Percentiles rank a stretch among this genome's conserved stretches.
Conservation (phyloP, 2,888 invertebrate species). For the Melanostoma scalare region DNA sequence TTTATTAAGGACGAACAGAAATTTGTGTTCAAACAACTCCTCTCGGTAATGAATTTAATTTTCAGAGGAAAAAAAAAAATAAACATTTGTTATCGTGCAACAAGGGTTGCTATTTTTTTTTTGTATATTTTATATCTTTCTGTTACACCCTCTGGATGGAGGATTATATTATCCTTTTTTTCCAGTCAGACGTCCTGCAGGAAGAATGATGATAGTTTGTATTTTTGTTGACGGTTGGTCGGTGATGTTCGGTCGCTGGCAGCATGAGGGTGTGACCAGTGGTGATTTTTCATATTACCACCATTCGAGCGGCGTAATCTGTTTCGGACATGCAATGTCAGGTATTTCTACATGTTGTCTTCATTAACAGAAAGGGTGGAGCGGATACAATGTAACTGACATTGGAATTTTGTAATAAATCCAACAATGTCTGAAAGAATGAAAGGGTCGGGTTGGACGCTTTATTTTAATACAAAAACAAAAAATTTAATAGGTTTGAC, state of each 20-base stretch:
- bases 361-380: conserved; percentile 36
- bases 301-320: conserved; percentile 61
- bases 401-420: not conserved
- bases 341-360: conserved; percentile 51
- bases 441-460: too few species aligned
- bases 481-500: too few species aligned
- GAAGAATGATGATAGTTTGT: conserved; percentile 69
- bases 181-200: not conserved
- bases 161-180: conserved; percentile 6
- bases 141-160: conserved; percentile 19
- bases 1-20: not conserved
- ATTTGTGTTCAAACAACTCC: not conserved
- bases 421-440: not conserved
- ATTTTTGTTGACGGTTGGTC: conserved; percentile 62
- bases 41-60: not conserved
- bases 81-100: not conserved
- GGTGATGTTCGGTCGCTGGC: conserved; percentile 45
- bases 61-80: not conserved
- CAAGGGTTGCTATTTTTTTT: conserved; percentile 27
- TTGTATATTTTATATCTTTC: not conserved
- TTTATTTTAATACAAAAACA: too few species aligned
- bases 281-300: conserved; percentile 70
- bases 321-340: conserved; percentile 65
- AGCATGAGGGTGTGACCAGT: conserved; percentile 65
- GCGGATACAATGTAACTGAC: not conserved